Conservation (phyloP, 2,113 vertebrate genomes). For the Sakesphorus luctuosus region DNA sequence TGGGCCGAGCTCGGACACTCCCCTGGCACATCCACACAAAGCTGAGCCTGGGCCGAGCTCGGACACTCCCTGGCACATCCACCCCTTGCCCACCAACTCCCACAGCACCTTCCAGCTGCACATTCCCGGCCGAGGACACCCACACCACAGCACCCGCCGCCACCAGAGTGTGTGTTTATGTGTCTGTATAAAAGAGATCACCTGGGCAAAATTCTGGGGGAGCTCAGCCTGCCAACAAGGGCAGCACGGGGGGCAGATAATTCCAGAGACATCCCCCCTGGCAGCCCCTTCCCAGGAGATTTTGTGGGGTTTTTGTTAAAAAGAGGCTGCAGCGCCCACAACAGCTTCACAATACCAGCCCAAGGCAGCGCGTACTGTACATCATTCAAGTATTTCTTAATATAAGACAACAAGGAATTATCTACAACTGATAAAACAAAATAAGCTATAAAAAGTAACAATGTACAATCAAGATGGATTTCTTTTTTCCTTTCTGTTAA, state of each 20-base stretch:
- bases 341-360: constrained; percentile 47
- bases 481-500: background rate
- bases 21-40: background rate
- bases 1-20: background rate
- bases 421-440: constrained; percentile 58
- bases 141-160: background rate
- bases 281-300: background rate
- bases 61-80: background rate
- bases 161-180: background rate
- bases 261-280: background rate
- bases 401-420: constrained; percentile 64
- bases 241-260: background rate
- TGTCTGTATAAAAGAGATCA: background rate
- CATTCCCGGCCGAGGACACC: background rate
- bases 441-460: constrained; percentile 34
- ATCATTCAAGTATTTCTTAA: constrained; percentile 78
- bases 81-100: background rate
- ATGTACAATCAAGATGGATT: constrained; percentile 56
- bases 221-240: background rate
- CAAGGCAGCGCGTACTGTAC: constrained; percentile 31
- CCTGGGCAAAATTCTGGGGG: background rate
- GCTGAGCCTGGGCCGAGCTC: background rate
- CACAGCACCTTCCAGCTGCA: background rate
- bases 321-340: constrained; percentile 33
- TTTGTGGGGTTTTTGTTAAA: background rate